Conservation (phyloP, 2,113 vertebrate genomes). For the Python bivittatus region DNA sequence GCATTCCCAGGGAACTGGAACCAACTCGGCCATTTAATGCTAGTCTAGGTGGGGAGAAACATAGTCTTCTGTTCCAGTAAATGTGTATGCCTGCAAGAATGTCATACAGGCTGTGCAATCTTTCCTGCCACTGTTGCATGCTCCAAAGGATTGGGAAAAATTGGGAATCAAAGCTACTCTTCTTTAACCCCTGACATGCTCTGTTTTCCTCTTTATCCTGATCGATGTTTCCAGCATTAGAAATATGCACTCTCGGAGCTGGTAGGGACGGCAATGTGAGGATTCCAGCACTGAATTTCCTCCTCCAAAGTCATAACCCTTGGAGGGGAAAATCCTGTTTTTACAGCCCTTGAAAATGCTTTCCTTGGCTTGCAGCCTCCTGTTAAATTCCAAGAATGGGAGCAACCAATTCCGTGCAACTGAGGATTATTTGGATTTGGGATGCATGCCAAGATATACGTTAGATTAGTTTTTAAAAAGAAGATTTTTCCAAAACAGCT, state of each 20-base stretch:
- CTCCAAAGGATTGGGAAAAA: neutral
- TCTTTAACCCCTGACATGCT: neutral
- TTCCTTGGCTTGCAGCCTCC: neutral
- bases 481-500: neutral
- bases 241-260: neutral
- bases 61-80: too few relatives aligned
- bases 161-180: neutral
- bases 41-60: too few relatives aligned
- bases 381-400: neutral
- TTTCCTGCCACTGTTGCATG: neutral
- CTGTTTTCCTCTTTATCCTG: neutral
- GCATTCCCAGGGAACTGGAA: too few relatives aligned
- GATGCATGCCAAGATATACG: neutral
- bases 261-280: neutral
- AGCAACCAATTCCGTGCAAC: neutral
- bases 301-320: neutral
- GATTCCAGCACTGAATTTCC: neutral
- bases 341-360: neutral
- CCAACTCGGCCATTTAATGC: too few relatives aligned
- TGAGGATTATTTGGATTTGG: neutral
- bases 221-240: neutral
- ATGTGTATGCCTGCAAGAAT: too few relatives aligned
- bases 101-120: too few relatives aligned
- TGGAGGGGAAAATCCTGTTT: neutral
- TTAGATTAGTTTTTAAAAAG: neutral